A percentile compares a stretch with the other conserved stretches of the same genome.
Evolutionary conservation across 2,113 vertebrate species (phyloP).

Genomic region (Oxyruncus cristatus): DNA sequence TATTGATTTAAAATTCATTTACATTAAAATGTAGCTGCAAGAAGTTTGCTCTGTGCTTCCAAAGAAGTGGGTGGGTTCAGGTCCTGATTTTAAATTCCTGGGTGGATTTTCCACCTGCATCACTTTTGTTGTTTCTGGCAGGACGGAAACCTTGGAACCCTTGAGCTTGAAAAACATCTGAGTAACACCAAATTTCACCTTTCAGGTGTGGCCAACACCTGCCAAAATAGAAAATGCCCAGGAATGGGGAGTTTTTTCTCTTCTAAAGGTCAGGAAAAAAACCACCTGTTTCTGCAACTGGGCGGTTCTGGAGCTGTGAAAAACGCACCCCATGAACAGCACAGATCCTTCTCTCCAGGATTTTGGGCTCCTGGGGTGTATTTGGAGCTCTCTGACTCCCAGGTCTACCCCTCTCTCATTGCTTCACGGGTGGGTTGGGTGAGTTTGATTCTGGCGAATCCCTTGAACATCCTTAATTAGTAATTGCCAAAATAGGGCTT

Average conservation of each 20-base stretch:
- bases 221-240: not conserved
- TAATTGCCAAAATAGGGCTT: not conserved
- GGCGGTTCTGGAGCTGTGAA: not conserved
- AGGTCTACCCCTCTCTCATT: not conserved
- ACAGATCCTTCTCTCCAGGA: not conserved
- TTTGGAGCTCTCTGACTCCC: not conserved
- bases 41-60: not conserved
- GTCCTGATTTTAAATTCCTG: not conserved
- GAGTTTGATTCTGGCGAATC: not conserved
- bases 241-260: not conserved
- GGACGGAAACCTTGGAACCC: not conserved
- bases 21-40: not conserved
- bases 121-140: not conserved
- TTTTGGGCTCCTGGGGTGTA: not conserved
- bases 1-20: not conserved
- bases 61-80: not conserved
- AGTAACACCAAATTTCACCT: too few species aligned
- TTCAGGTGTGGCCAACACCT: not conserved
- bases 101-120: rapidly evolving
- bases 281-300: not conserved
- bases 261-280: not conserved
- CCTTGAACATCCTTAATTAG: not conserved
- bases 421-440: not conserved
- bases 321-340: not conserved
- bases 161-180: not conserved